Conservation (phyloP, 2,888 invertebrate species). For the Drosophila macrospina region DNA sequence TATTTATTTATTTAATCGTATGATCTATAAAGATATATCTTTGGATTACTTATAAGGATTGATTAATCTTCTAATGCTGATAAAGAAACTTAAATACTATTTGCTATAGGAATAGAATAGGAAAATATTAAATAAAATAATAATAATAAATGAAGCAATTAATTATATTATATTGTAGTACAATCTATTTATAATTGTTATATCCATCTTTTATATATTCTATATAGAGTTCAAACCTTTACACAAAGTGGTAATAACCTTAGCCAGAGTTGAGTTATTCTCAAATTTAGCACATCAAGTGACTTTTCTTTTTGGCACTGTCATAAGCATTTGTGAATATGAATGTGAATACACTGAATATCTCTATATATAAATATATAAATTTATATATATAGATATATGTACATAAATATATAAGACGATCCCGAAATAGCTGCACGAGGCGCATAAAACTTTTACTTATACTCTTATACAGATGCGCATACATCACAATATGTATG, state of each 20-base stretch:
- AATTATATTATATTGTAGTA: no score
- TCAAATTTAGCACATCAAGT: constrained; percentile 12
- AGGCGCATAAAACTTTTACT: constrained; percentile 39
- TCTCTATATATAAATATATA: constrained; percentile 7
- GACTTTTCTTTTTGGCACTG: constrained; percentile 59
- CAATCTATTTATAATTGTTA: no score
- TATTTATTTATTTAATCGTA: no score
- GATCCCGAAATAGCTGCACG: constrained; percentile 58
- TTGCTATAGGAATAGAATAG: no score
- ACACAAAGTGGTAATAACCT: constrained; percentile 15
- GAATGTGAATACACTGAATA: no score
- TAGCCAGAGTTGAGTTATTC: constrained; percentile 4
- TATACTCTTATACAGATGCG: constrained; percentile 7
- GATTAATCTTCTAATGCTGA: no score
- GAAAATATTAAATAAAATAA: no score
- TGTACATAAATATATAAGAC: constrained; percentile 14
- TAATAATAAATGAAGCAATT: no score
- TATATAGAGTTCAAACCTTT: background rate
- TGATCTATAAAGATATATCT: no score
- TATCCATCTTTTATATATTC: no score
- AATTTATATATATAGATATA: constrained; percentile 11
- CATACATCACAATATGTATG: background rate
- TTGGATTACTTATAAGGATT: no score
- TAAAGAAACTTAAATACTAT: no score
- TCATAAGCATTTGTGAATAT: constrained; percentile 37